phyloP scores from a whole-genome alignment of 37 sponge, comb jelly and placozoan species.

The Aphrocallistes beatrix region DNA sequence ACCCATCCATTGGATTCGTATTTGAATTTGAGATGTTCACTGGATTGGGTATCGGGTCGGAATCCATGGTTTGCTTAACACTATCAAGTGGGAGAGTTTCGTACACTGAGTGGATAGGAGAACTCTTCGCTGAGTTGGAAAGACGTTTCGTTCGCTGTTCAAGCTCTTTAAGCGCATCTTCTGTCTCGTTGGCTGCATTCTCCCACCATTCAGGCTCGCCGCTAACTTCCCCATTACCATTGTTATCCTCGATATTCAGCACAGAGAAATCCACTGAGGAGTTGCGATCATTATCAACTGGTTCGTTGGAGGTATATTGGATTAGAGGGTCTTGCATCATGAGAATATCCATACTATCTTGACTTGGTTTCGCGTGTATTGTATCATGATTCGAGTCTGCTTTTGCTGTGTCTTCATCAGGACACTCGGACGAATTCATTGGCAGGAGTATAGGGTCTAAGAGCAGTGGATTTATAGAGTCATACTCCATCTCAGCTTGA shows the following conservation, averaged over 20 bases:
- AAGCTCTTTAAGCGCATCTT: background rate
- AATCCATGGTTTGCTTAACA: background rate
- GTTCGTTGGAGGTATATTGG: background rate
- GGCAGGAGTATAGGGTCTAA: background rate
- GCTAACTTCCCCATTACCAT: background rate
- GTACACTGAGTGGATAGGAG: background rate
- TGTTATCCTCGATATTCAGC: background rate
- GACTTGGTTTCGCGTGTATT: too few species aligned
- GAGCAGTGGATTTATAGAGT: background rate
- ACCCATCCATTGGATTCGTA: background rate
- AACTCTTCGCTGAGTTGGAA: background rate
- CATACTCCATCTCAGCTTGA: background rate
- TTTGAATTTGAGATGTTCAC: constrained; percentile 3
- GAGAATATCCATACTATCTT: too few species aligned
- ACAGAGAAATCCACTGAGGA: background rate
- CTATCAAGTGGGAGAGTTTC: background rate
- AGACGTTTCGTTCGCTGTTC: background rate
- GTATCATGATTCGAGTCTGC: background rate
- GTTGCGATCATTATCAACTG: background rate
- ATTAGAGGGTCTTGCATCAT: background rate
- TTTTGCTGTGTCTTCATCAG: background rate
- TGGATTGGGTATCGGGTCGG: background rate
- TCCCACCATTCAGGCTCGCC: background rate
- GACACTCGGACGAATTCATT: background rate
- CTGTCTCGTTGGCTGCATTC: constrained; percentile 7